These are phyloP conservation scores for Channa striata DNA, from an alignment of 2,797 vertebrate species.

Conservation along the genomic window DNA sequence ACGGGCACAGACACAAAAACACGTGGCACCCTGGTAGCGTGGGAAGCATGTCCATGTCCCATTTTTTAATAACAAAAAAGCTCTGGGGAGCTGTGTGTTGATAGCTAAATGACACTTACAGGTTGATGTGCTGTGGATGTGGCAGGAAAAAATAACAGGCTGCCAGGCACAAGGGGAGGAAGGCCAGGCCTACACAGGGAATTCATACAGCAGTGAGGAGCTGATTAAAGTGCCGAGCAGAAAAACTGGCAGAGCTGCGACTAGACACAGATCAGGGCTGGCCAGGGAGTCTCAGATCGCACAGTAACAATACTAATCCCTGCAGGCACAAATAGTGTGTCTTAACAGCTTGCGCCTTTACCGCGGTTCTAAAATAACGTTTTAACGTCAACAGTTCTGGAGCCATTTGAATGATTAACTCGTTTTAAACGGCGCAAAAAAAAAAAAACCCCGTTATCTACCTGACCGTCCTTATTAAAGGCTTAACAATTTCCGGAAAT, in stretches of 20 bases:
- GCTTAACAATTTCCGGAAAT: conserved; percentile 12
- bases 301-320: conserved; percentile 64
- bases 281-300: conserved; percentile 56
- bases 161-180: conserved; percentile 66
- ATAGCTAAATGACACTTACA: conserved; percentile 84
- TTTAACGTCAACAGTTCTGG: conserved; percentile 32
- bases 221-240: conserved; percentile 75
- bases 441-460: conserved; percentile 27
- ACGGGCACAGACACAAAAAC: conserved; percentile 54
- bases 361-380: conserved; percentile 42
- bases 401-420: conserved; percentile 37
- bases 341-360: conserved; percentile 38
- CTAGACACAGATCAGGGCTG: conserved; percentile 64
- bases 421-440: conserved; percentile 30
- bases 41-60: conserved; percentile 67
- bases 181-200: conserved; percentile 65
- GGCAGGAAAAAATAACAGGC: conserved; percentile 66
- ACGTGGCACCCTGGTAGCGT: conserved; percentile 51
- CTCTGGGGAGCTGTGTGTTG: conserved; percentile 72
- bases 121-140: conserved; percentile 74
- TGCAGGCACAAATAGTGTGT: conserved; percentile 50
- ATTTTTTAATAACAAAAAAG: conserved; percentile 81
- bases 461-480: conserved; percentile 30
- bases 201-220: conserved; percentile 73
- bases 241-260: conserved; percentile 61